These are phyloP conservation scores for Psephotus haematonotus DNA, from an alignment of 2,113 vertebrate species.

Conservation along the genomic window DNA sequence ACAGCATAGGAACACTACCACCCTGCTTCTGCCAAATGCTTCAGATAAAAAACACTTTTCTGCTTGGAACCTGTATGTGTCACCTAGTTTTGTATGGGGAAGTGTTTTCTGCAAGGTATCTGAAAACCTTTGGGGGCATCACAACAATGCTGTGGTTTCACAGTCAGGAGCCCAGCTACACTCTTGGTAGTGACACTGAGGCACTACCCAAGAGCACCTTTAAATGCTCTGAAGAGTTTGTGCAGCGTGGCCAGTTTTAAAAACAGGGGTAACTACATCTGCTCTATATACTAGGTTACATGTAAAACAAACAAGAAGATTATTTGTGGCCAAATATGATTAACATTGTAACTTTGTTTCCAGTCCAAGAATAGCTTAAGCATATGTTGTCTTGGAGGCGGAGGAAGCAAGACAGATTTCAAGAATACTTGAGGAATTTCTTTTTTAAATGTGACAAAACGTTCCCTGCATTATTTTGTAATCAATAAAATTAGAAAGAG, in stretches of 20 bases:
- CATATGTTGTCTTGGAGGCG: not conserved
- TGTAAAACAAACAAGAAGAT: not conserved
- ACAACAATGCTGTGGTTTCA: not conserved
- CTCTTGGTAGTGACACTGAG: no score
- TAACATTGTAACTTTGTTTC: not conserved
- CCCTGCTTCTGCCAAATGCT: not conserved
- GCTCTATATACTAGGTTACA: not conserved
- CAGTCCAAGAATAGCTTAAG: not conserved
- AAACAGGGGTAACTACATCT: not conserved
- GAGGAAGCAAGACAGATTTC: not conserved
- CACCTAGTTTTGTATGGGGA: not conserved
- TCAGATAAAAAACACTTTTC: not conserved
- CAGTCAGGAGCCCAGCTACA: not conserved
- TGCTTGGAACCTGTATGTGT: not conserved
- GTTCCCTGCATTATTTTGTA: not conserved
- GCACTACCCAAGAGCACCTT: not conserved
- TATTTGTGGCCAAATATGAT: not conserved
- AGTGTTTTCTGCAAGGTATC: not conserved
- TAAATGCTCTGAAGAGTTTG: not conserved
- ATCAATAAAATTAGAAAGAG: not conserved
- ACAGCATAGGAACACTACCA: not conserved
- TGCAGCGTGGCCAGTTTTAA: not conserved
- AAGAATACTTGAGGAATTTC: not conserved
- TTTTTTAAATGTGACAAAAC: not conserved
- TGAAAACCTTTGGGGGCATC: not conserved